These are phyloP conservation scores for Molanna angustata DNA, from an alignment of 2,888 invertebrate species.

Conservation along the genomic window DNA sequence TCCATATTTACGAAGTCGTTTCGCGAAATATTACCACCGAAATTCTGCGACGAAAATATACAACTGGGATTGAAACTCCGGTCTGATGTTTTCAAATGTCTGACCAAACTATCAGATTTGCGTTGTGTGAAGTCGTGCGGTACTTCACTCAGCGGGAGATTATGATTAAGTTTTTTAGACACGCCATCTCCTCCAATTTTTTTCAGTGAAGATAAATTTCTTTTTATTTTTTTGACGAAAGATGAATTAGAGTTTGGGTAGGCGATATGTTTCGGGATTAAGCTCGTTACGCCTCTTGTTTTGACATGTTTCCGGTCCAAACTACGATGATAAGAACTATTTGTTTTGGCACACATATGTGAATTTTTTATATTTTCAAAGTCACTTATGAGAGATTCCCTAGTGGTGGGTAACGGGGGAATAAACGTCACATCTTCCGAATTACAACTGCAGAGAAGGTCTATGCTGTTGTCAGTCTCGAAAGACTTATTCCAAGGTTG, in stretches of 20 bases:
- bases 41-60: constrained; percentile 45
- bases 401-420: constrained; percentile 10
- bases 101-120: constrained; percentile 45
- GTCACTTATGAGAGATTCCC: constrained; percentile 19
- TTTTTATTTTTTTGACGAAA: constrained; percentile 52
- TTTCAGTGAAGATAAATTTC: constrained; percentile 52
- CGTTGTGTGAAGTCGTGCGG: constrained; percentile 51
- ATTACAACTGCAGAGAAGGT: constrained; percentile 52
- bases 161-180: constrained; percentile 50
- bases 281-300: constrained; percentile 51
- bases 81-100: constrained; percentile 25
- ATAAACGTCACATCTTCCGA: constrained; percentile 39
- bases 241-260: constrained; percentile 49
- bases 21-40: constrained; percentile 44
- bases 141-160: constrained; percentile 52
- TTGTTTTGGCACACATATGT: constrained; percentile 26
- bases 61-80: constrained; percentile 47
- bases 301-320: constrained; percentile 51
- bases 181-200: constrained; percentile 52
- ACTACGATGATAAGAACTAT: constrained; percentile 43
- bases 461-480: constrained; percentile 47
- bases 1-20: constrained; percentile 48
- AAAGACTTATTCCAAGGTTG: constrained; percentile 40
- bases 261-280: constrained; percentile 52
- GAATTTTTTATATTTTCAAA: constrained; percentile 24